Evolutionary conservation across 2,113 vertebrate species (phyloP).

Genomic region (Meriones unguiculatus): DNA sequence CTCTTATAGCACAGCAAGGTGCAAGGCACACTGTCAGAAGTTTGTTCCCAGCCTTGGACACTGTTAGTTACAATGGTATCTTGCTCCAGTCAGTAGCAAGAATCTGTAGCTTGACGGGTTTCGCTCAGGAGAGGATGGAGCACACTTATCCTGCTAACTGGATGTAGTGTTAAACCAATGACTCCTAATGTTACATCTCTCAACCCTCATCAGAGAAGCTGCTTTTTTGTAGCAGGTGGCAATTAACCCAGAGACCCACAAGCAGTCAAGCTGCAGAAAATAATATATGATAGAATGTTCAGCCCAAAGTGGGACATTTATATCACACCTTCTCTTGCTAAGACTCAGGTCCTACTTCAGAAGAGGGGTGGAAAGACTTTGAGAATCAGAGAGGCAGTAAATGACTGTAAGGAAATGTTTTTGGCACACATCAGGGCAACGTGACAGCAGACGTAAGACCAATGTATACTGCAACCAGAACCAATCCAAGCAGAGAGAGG

Average conservation of each 20-base stretch:
- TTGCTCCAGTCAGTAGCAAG: background rate
- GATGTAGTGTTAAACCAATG: background rate
- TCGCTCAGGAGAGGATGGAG: background rate
- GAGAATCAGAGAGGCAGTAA: background rate
- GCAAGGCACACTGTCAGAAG: background rate
- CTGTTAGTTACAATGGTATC: background rate
- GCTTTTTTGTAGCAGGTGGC: background rate
- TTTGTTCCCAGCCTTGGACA: background rate
- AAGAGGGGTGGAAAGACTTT: too few species aligned
- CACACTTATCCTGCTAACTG: background rate
- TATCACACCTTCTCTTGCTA: background rate
- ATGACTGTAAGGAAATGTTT: background rate
- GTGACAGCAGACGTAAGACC: background rate
- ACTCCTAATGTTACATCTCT: background rate
- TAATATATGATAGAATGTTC: background rate
- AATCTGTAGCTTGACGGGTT: background rate
- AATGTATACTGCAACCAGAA: background rate
- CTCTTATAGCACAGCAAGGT: background rate
- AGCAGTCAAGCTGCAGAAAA: too few species aligned
- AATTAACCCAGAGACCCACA: background rate
- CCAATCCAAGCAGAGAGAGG: background rate
- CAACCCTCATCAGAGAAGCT: background rate
- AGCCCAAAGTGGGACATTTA: background rate
- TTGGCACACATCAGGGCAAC: background rate
- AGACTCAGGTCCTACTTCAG: background rate